phyloP scores from a whole-genome alignment of 2,888 invertebrate genomes.

The Mimas tiliae region DNA sequence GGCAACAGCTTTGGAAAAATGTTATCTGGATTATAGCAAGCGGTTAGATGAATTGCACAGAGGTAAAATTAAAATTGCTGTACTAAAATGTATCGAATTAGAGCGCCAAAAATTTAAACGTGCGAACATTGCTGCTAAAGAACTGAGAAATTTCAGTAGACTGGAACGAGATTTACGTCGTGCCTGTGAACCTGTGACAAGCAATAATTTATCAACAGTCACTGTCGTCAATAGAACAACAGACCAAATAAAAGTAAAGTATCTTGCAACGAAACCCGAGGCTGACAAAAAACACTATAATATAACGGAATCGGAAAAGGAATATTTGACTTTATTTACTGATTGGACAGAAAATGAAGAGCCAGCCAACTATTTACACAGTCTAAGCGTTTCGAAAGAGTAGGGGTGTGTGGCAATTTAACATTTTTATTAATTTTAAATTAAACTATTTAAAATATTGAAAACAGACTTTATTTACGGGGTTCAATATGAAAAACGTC shows the following conservation, averaged over 20 bases:
- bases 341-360: slow-evolving; percentile 69
- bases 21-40: slow-evolving; percentile 78
- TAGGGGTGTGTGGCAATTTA: not conserved
- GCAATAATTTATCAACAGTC: slow-evolving; percentile 31
- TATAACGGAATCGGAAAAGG: slow-evolving; percentile 63
- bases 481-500: slow-evolving; percentile 71
- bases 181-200: slow-evolving; percentile 59
- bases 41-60: slow-evolving; percentile 83
- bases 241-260: slow-evolving; percentile 32
- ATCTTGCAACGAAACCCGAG: slow-evolving; percentile 31
- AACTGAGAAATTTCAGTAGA: slow-evolving; percentile 80
- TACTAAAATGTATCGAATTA: slow-evolving; percentile 77
- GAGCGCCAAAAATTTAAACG: slow-evolving; percentile 78
- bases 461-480: slow-evolving; percentile 81
- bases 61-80: slow-evolving; percentile 78
- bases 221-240: slow-evolving; percentile 24
- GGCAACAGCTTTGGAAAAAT: slow-evolving; percentile 85
- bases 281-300: slow-evolving; percentile 35
- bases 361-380: slow-evolving; percentile 59
- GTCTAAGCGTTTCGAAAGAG: slow-evolving; percentile 36
- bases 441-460: slow-evolving; percentile 54
- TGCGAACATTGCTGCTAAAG: slow-evolving; percentile 83
- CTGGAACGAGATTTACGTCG: slow-evolving; percentile 73
- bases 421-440: slow-evolving; percentile 27
- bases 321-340: slow-evolving; percentile 72